phyloP scores from a whole-genome alignment of 1,140 invertebrate genomes.

The Drosophila persimilis region DNA sequence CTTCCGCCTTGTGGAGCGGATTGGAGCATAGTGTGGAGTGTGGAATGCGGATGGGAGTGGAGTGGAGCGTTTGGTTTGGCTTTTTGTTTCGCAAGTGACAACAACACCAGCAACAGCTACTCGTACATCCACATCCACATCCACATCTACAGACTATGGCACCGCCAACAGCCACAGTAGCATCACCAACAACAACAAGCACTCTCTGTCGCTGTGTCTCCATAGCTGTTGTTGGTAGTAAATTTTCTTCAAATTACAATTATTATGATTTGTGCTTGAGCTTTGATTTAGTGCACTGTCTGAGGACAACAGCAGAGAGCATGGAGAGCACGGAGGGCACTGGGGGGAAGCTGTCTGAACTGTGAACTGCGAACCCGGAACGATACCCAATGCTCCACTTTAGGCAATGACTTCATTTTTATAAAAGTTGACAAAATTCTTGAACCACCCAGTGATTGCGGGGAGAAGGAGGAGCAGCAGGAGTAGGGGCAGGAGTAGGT shows the following conservation, averaged over 20 bases:
- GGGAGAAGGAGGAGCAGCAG: neutral
- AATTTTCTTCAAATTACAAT: slow-evolving; percentile 82
- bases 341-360: slow-evolving; percentile 11
- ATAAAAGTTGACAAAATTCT: slow-evolving; percentile 40
- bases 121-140: no score
- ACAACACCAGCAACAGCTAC: slow-evolving; percentile 15
- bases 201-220: slow-evolving; percentile 31
- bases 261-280: slow-evolving; percentile 80
- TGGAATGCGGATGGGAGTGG: no score
- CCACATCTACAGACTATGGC: no score
- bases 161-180: slow-evolving; percentile 42
- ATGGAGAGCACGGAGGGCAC: slow-evolving; percentile 3
- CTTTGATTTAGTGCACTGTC: slow-evolving; percentile 74
- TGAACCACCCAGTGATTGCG: slow-evolving; percentile 8
- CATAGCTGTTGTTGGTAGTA: slow-evolving; percentile 70
- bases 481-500: neutral
- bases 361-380: slow-evolving; percentile 26
- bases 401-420: slow-evolving; percentile 68
- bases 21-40: no score
- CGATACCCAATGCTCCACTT: slow-evolving; percentile 52
- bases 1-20: slow-evolving; percentile 50
- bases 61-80: slow-evolving; percentile 40
- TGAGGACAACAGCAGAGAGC: slow-evolving; percentile 34
- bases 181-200: slow-evolving; percentile 20
- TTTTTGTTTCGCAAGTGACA: slow-evolving; percentile 71